Percentiles rank a stretch among this genome's conserved stretches.
These are phyloP conservation scores for Dromococcyx pavoninus DNA, from an alignment of 2,797 vertebrate species.

Conservation along the genomic window DNA sequence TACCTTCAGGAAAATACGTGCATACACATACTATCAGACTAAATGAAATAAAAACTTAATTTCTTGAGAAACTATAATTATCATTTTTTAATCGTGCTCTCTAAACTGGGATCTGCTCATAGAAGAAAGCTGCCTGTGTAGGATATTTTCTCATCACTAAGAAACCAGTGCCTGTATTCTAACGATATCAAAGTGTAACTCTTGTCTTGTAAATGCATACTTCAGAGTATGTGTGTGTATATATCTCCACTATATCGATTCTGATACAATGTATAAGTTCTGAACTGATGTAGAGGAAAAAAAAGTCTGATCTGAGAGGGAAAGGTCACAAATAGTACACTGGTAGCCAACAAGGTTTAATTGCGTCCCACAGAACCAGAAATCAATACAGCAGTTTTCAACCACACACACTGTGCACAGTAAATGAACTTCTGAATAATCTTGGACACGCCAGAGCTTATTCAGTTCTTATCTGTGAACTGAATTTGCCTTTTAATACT, in stretches of 20 bases:
- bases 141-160: neutral
- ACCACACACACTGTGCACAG: neutral
- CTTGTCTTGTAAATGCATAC: neutral
- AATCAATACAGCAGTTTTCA: neutral
- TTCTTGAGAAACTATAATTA: neutral
- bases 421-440: conserved; percentile 23
- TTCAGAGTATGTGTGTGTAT: neutral
- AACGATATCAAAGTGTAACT: neutral
- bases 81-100: neutral
- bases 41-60: neutral
- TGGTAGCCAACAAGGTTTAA: neutral
- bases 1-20: neutral
- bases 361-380: neutral
- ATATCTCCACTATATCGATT: neutral
- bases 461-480: conserved; percentile 47
- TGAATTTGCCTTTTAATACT: conserved; percentile 48
- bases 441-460: conserved; percentile 8
- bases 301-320: neutral
- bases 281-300: neutral
- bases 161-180: neutral
- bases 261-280: neutral
- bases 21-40: neutral
- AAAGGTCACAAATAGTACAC: neutral
- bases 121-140: neutral
- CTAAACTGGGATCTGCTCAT: neutral